Evolutionary conservation across 2,797 vertebrate species (phyloP).

Genomic region (Mus caroli): DNA sequence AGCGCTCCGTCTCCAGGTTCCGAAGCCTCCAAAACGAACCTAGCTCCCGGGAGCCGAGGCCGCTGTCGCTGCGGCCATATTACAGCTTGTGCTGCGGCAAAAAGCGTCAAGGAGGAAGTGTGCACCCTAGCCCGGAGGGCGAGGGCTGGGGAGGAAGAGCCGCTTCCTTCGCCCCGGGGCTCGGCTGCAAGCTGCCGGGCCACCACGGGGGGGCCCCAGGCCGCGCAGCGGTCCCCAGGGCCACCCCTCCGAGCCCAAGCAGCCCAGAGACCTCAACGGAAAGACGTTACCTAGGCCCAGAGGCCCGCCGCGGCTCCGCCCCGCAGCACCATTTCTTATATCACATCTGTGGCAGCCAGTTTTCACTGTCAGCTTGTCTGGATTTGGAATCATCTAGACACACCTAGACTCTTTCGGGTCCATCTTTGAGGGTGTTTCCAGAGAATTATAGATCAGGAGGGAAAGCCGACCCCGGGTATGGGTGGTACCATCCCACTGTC

Average conservation of each 20-base stretch:
- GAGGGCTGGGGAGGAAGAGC: slow-evolving; percentile 60
- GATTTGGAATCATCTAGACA: neutral
- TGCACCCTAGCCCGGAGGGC: slow-evolving; percentile 76
- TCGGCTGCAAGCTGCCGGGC: neutral
- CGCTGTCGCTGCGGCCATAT: slow-evolving; percentile 88
- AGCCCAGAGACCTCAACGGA: slow-evolving; percentile 11
- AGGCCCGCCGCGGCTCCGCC: slow-evolving; percentile 73
- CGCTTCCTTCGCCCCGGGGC: neutral
- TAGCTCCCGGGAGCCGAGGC: slow-evolving; percentile 69
- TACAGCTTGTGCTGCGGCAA: slow-evolving; percentile 89
- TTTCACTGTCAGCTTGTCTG: neutral
- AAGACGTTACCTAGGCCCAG: slow-evolving; percentile 5
- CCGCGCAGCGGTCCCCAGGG: neutral
- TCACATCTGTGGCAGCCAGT: neutral
- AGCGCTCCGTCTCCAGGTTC: slow-evolving; percentile 50
- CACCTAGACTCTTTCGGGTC: too few species aligned
- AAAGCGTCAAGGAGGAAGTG: slow-evolving; percentile 89
- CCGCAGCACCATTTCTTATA: slow-evolving; percentile 2
- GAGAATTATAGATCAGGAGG: neutral
- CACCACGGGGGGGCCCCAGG: neutral
- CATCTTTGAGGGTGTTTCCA: neutral
- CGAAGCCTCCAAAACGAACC: slow-evolving; percentile 68
- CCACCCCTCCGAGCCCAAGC: neutral
- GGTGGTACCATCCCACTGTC: neutral
- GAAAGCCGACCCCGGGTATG: too few species aligned